phyloP scores from a whole-genome alignment of 2,113 vertebrate genomes.

The Egretta garzetta region DNA sequence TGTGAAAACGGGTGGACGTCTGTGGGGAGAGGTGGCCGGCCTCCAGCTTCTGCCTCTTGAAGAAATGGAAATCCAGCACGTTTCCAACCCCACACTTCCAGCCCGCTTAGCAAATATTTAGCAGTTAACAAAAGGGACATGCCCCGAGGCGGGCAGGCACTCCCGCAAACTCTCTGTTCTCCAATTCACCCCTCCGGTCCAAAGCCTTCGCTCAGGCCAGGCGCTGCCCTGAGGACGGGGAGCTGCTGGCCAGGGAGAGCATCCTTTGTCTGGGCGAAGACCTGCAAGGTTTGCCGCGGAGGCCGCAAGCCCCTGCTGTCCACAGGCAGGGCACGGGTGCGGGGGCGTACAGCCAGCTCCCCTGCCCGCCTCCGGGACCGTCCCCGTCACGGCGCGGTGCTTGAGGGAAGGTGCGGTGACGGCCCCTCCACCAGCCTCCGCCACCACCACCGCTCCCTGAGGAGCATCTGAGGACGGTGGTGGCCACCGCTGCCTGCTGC shows the following conservation, averaged over 20 bases:
- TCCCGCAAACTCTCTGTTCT: rapidly evolving
- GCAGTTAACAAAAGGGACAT: neutral
- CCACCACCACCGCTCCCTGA: rapidly evolving
- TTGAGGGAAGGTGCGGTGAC: rapidly evolving
- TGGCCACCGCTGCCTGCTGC: neutral
- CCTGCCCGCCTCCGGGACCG: neutral
- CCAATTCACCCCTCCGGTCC: rapidly evolving
- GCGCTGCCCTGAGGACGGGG: neutral
- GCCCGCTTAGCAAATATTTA: neutral
- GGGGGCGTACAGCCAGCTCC: neutral
- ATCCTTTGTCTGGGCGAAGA: neutral
- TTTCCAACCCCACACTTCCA: neutral
- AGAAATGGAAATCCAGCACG: neutral
- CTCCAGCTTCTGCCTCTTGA: neutral
- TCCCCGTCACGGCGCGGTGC: rapidly evolving
- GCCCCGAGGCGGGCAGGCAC: rapidly evolving
- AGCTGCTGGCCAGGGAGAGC: rapidly evolving
- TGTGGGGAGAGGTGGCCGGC: neutral
- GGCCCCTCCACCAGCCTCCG: no score
- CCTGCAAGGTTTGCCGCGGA: neutral
- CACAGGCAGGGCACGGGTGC: rapidly evolving
- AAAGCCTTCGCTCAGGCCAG: neutral
- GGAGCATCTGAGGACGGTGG: neutral
- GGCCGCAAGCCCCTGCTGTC: no score
- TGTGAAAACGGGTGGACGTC: neutral